Conservation (phyloP, 1,140 invertebrate genomes). For the Lerema accius region DNA sequence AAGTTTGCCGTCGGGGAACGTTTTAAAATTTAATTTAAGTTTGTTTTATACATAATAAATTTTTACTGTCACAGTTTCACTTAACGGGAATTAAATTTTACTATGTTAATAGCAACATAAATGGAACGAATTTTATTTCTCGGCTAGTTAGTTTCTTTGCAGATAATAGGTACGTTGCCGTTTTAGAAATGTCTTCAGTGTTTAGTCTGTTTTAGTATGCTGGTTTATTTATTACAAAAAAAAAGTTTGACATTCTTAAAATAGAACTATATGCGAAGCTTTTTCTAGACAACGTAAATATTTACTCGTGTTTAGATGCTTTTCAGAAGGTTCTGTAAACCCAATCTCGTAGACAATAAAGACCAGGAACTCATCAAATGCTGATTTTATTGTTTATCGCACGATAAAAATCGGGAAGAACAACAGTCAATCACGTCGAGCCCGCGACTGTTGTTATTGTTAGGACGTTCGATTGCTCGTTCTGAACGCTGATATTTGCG, state of each 20-base stretch:
- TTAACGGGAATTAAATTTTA: too few species aligned
- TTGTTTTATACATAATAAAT: too few species aligned
- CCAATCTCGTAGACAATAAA: constrained; percentile 12
- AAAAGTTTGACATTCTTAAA: neutral
- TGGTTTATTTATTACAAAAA: neutral
- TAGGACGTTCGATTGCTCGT: constrained; percentile 17
- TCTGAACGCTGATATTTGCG: constrained; percentile 2
- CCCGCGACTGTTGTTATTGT: constrained; percentile 21
- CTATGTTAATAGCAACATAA: too few species aligned
- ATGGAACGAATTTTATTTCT: too few species aligned
- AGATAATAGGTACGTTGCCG: too few species aligned
- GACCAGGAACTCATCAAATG: neutral
- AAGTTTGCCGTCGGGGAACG: too few species aligned
- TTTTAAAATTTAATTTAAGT: too few species aligned
- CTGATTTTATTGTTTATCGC: constrained; percentile 7
- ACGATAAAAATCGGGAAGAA: constrained; percentile 15
- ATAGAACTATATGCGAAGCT: neutral
- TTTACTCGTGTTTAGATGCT: neutral
- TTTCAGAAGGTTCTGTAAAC: constrained; percentile 3
- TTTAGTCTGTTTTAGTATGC: too few species aligned
- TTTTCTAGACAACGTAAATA: neutral
- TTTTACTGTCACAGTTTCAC: too few species aligned
- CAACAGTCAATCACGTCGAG: constrained; percentile 12
- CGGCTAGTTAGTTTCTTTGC: too few species aligned
- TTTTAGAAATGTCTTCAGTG: too few species aligned